Conservation (phyloP, 2,888 invertebrate species). For the Andrena trimmerana region DNA sequence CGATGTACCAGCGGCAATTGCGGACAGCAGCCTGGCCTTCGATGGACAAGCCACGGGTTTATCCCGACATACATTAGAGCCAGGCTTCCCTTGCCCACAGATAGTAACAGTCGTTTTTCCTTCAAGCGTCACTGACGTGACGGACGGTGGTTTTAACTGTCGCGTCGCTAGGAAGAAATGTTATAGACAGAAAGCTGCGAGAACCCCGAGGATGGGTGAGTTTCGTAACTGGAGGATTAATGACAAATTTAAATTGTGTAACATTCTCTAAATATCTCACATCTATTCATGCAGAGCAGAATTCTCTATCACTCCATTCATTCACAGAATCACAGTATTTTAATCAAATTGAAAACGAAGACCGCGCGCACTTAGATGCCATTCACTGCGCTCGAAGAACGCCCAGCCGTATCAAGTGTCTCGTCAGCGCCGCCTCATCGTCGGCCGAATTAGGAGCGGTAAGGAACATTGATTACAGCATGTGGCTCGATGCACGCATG, state of each 20-base stretch:
- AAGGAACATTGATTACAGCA: slow-evolving; percentile 71
- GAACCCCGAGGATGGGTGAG: no score
- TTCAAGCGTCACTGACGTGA: background rate
- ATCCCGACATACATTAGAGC: background rate
- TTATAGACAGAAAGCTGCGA: no score
- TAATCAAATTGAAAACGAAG: no score
- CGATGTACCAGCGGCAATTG: background rate
- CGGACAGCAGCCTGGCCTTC: background rate
- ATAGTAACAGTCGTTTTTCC: background rate
- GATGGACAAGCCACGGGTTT: background rate
- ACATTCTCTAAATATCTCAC: no score
- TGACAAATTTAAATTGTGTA: no score
- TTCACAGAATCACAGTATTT: no score
- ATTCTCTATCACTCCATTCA: no score
- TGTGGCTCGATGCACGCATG: slow-evolving; percentile 70
- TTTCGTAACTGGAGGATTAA: no score
- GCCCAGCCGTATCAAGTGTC: background rate
- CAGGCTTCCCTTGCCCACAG: background rate
- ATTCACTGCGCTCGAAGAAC: background rate
- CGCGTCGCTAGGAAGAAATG: no score
- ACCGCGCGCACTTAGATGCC: background rate
- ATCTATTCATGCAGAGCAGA: no score
- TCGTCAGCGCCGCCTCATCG: slow-evolving; percentile 37
- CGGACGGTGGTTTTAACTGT: no score
- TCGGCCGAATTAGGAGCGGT: slow-evolving; percentile 61